phyloP scores from a whole-genome alignment of 1,140 invertebrate species.

The Babylonia areolata region DNA sequence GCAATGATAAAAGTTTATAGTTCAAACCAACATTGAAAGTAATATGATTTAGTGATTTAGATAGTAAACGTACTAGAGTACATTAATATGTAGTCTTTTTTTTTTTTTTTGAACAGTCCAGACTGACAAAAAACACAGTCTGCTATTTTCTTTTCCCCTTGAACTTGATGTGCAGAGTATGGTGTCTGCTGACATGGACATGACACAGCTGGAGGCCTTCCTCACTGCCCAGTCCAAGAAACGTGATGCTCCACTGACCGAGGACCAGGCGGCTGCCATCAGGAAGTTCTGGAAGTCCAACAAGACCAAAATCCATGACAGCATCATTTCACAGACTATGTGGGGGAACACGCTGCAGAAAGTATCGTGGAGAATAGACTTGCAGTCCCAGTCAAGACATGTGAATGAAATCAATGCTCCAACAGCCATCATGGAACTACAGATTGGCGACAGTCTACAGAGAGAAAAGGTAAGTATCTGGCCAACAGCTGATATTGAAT shows the following conservation, averaged over 20 bases:
- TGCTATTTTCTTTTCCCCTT: too few relatives aligned
- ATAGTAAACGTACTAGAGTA: too few relatives aligned
- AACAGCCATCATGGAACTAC: constrained; percentile 73
- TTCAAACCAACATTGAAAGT: too few relatives aligned
- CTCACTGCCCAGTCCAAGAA: constrained; percentile 69
- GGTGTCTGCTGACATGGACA: constrained; percentile 73
- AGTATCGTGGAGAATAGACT: constrained; percentile 73
- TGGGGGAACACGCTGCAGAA: constrained; percentile 72
- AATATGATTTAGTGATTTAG: too few relatives aligned
- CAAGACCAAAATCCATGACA: constrained; percentile 73
- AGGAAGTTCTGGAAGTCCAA: constrained; percentile 74
- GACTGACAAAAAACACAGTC: too few relatives aligned
- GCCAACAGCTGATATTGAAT: too few relatives aligned
- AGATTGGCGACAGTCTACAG: constrained; percentile 57
- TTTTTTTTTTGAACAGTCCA: too few relatives aligned
- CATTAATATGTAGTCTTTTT: too few relatives aligned
- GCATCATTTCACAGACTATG: constrained; percentile 65
- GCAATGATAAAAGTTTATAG: too few relatives aligned
- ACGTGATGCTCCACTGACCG: constrained; percentile 68
- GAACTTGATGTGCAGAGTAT: too few relatives aligned
- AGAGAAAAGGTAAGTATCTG: constrained; percentile 56
- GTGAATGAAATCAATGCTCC: constrained; percentile 71
- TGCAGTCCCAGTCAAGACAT: constrained; percentile 70
- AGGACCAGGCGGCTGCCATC: constrained; percentile 69
- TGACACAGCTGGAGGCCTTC: constrained; percentile 72